Conservation (phyloP, 2,113 vertebrate species). For the Empidonax alnorum region DNA sequence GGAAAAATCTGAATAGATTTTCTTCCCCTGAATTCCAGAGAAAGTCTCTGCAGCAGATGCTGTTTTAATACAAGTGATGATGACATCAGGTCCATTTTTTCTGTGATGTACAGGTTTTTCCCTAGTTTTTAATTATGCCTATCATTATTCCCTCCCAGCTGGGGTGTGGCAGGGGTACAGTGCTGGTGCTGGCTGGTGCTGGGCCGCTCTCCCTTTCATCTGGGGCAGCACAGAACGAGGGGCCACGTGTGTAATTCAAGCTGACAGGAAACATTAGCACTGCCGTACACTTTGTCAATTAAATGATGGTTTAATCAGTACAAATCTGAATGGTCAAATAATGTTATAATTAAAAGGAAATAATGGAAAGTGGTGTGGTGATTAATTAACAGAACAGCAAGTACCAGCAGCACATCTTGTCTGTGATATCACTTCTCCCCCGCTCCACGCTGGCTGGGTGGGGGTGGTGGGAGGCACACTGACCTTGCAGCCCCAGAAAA, state of each 20-base stretch:
- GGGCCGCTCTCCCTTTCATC: neutral
- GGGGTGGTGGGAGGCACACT: neutral
- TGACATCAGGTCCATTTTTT: neutral
- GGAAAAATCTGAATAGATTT: neutral
- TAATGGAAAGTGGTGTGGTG: constrained; percentile 74
- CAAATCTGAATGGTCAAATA: constrained; percentile 79
- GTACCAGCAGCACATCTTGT: constrained; percentile 60
- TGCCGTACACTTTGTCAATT: constrained; percentile 74
- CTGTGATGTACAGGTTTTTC: neutral
- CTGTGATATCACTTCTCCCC: constrained; percentile 2
- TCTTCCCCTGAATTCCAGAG: neutral
- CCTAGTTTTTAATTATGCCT: neutral
- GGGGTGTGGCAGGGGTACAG: neutral
- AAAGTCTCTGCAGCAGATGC: constrained; percentile 1
- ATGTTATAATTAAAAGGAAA: constrained; percentile 81
- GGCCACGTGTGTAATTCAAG: constrained; percentile 66
- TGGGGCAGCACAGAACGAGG: constrained; percentile 7
- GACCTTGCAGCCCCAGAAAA: constrained; percentile 58
- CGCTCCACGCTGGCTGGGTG: neutral
- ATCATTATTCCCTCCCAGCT: neutral
- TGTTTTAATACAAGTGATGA: neutral
- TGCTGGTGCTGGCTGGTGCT: neutral
- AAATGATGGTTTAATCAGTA: constrained; percentile 79
- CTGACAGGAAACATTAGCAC: constrained; percentile 76
- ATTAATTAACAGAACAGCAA: constrained; percentile 70